Conservation (phyloP, 2,113 vertebrate genomes). For the Carlito syrichta region DNA sequence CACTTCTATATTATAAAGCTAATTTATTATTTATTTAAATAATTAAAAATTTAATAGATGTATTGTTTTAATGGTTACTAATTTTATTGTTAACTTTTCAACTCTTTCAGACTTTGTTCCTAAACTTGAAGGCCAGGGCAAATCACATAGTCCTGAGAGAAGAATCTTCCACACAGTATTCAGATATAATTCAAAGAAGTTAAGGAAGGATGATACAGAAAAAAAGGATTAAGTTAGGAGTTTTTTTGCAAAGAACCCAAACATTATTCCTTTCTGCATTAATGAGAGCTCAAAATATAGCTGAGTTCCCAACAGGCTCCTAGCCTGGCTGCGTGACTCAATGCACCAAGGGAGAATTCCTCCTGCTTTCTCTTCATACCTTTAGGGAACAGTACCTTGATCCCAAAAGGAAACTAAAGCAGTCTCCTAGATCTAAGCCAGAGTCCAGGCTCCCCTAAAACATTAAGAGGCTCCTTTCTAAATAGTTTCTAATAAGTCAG, state of each 20-base stretch:
- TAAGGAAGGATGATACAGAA: neutral
- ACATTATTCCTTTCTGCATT: neutral
- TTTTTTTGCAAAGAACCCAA: neutral
- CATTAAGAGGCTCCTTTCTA: neutral
- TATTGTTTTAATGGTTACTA: neutral
- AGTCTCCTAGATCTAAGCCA: neutral
- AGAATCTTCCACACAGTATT: neutral
- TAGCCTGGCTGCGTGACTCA: neutral
- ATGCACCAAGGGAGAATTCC: neutral
- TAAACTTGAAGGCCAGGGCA: neutral
- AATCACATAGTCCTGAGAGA: neutral
- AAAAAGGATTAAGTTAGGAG: neutral
- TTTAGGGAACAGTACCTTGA: neutral
- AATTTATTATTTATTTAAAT: conserved; percentile 7
- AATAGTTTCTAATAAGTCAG: conserved; percentile 9
- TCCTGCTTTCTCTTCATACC: neutral
- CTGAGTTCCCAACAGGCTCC: neutral
- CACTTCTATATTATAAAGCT: neutral
- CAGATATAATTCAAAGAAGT: neutral
- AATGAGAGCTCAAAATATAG: neutral
- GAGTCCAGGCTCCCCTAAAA: neutral
- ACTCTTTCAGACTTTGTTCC: conserved; percentile 20
- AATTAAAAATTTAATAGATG: neutral
- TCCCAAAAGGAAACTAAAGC: neutral
- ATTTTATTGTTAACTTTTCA: conserved; percentile 10